Conservation (phyloP, 2,797 vertebrate species). For the Oryzias sinensis region DNA sequence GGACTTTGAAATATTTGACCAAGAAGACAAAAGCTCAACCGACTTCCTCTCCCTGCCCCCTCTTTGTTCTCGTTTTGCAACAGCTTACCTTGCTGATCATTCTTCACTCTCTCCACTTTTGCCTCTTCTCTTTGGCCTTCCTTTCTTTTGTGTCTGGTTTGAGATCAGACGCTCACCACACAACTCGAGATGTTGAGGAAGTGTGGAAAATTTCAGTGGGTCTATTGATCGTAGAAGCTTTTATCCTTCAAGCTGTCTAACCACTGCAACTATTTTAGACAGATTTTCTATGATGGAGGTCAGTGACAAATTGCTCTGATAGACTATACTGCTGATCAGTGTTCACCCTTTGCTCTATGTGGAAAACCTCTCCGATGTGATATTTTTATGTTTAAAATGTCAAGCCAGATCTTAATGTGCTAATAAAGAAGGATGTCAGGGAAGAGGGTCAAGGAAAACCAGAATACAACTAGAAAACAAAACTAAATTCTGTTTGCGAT, state of each 20-base stretch:
- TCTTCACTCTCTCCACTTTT: slow-evolving; percentile 38
- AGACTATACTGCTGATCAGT: too few species aligned
- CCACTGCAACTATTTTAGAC: background rate
- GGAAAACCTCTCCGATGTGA: too few species aligned
- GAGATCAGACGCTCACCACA: slow-evolving; percentile 34
- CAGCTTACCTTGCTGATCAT: slow-evolving; percentile 26
- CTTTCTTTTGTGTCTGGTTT: slow-evolving; percentile 26
- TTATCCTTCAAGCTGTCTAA: background rate
- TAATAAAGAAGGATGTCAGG: background rate
- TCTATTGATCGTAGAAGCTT: background rate
- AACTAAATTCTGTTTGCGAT: too few species aligned
- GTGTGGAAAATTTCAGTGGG: background rate
- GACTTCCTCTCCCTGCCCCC: slow-evolving; percentile 63
- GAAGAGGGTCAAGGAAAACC: too few species aligned
- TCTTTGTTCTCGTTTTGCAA: slow-evolving; percentile 46
- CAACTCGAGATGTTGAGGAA: slow-evolving; percentile 1
- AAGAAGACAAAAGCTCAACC: slow-evolving; percentile 63
- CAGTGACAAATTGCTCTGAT: too few species aligned
- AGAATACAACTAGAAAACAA: too few species aligned
- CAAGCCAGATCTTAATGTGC: background rate
- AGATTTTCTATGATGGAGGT: too few species aligned
- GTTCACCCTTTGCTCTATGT: too few species aligned
- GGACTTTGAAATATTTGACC: slow-evolving; percentile 71
- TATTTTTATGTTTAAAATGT: background rate
- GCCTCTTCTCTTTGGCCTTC: slow-evolving; percentile 37